A percentile compares a stretch with the other conserved stretches of the same genome.
These are phyloP conservation scores for Oceanodroma leucorhoa DNA, from an alignment of 2,797 vertebrate genomes.

Conservation along the genomic window DNA sequence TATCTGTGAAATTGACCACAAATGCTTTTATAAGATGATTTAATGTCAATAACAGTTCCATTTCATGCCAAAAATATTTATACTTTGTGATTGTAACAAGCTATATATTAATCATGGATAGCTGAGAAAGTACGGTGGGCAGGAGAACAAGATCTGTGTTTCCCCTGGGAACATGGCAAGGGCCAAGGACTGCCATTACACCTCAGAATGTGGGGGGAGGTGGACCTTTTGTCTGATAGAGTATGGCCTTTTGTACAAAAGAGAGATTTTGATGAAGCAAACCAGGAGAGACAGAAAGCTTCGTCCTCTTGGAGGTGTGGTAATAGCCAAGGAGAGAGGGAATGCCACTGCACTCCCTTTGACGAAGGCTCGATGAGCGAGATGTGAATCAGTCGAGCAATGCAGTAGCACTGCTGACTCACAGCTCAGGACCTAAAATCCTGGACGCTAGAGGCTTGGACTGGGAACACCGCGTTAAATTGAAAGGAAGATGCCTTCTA, in stretches of 20 bases:
- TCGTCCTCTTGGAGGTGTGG: neutral
- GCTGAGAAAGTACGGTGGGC: neutral
- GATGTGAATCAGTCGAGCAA: neutral
- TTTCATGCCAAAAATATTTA: constrained; percentile 42
- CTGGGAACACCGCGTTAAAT: neutral
- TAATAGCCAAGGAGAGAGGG: neutral
- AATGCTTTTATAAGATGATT: constrained; percentile 31
- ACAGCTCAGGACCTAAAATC: constrained; percentile 10
- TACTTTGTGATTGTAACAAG: neutral
- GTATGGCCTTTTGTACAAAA: neutral
- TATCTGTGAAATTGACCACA: constrained; percentile 33
- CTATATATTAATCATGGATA: neutral
- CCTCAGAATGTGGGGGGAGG: neutral
- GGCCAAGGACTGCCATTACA: neutral
- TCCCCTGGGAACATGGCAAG: neutral
- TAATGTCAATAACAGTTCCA: constrained; percentile 23
- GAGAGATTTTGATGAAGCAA: neutral
- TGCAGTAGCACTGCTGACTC: constrained; percentile 4
- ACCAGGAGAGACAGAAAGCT: neutral
- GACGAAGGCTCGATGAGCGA: neutral
- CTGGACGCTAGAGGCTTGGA: neutral
- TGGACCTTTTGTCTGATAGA: neutral
- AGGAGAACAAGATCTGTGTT: neutral
- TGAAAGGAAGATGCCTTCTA: constrained; percentile 21
- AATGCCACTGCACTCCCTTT: neutral